Evolutionary conservation across 2,888 invertebrate species (phyloP).

Genomic region (Dynastes grantii): DNA sequence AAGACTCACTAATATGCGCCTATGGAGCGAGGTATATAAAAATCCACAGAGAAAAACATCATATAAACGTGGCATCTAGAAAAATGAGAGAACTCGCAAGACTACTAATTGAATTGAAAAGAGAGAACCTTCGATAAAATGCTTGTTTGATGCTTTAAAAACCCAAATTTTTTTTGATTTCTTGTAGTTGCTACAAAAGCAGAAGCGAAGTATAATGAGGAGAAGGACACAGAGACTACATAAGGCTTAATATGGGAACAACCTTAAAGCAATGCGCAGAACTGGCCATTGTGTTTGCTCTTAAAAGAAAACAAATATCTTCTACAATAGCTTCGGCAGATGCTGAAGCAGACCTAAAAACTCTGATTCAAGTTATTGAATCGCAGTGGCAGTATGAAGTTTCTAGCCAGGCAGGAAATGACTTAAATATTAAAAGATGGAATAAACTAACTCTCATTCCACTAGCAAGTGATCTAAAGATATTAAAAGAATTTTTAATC

Average conservation of each 20-base stretch:
- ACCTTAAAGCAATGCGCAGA: conserved; percentile 59
- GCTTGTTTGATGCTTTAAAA: conserved; percentile 51
- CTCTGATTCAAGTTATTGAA: conserved; percentile 56
- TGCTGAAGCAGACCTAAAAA: conserved; percentile 56
- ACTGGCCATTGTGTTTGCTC: conserved; percentile 54
- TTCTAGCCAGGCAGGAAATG: conserved; percentile 54
- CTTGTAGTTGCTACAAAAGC: conserved; percentile 53
- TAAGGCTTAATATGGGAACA: conserved; percentile 58
- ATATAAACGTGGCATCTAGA: conserved; percentile 53
- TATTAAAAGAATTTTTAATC: conserved; percentile 54
- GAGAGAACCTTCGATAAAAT: conserved; percentile 51
- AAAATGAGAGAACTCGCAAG: conserved; percentile 55
- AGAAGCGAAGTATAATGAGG: conserved; percentile 55
- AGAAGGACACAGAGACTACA: conserved; percentile 56
- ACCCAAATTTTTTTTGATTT: conserved; percentile 54
- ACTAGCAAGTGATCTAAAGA: conserved; percentile 56
- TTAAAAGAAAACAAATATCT: conserved; percentile 54
- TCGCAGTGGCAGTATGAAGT: conserved; percentile 55
- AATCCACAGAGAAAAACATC: conserved; percentile 55
- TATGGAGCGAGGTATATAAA: conserved; percentile 50
- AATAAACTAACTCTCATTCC: conserved; percentile 55
- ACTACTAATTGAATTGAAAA: conserved; percentile 54
- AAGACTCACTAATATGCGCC: conserved; percentile 54
- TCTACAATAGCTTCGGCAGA: conserved; percentile 49
- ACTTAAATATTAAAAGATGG: conserved; percentile 53